Conservation (phyloP, 2,888 invertebrate genomes). For the Tyria jacobaeae region DNA sequence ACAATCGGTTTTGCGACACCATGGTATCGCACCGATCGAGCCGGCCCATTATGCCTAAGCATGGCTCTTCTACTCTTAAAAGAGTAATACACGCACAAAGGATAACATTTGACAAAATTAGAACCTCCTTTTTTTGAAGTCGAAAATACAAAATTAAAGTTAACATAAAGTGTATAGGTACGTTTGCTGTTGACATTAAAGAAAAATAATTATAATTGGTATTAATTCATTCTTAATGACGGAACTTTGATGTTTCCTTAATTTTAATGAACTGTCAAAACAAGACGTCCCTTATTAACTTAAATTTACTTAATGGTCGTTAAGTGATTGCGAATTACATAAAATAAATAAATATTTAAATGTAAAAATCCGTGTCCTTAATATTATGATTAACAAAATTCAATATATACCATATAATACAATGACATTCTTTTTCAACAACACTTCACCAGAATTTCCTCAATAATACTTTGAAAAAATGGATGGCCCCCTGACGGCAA, state of each 20-base stretch:
- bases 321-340: not conserved
- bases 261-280: slow-evolving; percentile 14
- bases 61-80: too few relatives aligned
- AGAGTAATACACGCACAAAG: too few relatives aligned
- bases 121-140: too few relatives aligned
- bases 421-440: not conserved
- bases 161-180: not conserved
- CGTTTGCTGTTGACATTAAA: not conserved
- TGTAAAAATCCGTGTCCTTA: not conserved
- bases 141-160: too few relatives aligned
- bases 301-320: not conserved
- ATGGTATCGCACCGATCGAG: too few relatives aligned
- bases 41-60: too few relatives aligned
- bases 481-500: too few relatives aligned
- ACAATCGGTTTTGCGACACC: too few relatives aligned
- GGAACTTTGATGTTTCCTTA: not conserved
- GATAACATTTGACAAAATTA: too few relatives aligned
- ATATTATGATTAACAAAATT: not conserved
- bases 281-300: slow-evolving; percentile 6
- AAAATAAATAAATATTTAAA: not conserved
- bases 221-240: slow-evolving; percentile 10
- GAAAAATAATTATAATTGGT: not conserved
- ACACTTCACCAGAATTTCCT: too few relatives aligned
- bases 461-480: too few relatives aligned
- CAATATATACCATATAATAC: not conserved